Conservation (phyloP, 2,888 invertebrate species). For the Plebejus melissa region DNA sequence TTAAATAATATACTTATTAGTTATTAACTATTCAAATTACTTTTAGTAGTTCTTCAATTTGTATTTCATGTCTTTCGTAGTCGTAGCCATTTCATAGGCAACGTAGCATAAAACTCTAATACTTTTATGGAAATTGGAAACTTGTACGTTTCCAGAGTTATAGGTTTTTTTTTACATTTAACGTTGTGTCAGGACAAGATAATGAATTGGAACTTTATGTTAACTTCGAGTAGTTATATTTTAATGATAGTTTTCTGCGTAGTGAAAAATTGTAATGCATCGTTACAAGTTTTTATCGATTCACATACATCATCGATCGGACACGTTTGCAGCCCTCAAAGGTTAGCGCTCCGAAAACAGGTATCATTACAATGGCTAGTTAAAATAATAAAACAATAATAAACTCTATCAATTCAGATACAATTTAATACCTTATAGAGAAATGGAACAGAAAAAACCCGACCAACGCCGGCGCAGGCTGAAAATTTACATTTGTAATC, state of each 20-base stretch:
- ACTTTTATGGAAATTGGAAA: not conserved
- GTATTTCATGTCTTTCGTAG: too few species aligned
- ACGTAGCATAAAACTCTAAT: not conserved
- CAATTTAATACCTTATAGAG: constrained; percentile 71
- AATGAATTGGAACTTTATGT: not conserved
- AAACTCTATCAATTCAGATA: constrained; percentile 56
- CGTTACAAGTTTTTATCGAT: constrained; percentile 17
- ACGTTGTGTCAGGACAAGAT: not conserved
- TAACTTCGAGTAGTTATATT: not conserved
- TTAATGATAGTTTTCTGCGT: constrained; percentile 6
- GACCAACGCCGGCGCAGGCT: constrained; percentile 71
- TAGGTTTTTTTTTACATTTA: not conserved
- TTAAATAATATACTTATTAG: too few species aligned
- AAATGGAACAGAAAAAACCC: constrained; percentile 66
- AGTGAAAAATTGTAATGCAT: constrained; percentile 2
- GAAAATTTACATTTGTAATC: constrained; percentile 79
- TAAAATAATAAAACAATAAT: constrained; percentile 33
- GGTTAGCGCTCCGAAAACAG: constrained; percentile 28
- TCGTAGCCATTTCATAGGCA: not conserved
- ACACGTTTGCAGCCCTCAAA: constrained; percentile 22
- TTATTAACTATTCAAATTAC: too few species aligned
- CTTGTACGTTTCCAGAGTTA: not conserved
- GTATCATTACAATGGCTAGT: constrained; percentile 32
- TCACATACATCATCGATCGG: constrained; percentile 27
- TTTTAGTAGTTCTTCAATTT: too few species aligned